phyloP scores from a whole-genome alignment of 2,797 vertebrate species.

The Coendou prehensilis region DNA sequence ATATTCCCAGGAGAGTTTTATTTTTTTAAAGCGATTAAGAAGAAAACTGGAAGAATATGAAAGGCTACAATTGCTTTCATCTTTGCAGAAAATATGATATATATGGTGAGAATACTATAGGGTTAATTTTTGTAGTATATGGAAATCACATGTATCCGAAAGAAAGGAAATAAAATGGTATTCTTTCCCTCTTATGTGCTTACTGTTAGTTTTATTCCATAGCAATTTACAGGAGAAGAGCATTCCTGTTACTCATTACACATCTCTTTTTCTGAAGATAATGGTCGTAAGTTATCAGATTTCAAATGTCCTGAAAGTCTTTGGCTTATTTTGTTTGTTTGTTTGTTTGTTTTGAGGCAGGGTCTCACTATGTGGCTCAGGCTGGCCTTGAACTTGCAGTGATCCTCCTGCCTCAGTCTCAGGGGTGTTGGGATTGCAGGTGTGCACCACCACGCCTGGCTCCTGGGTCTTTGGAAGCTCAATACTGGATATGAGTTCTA shows the following conservation, averaged over 20 bases:
- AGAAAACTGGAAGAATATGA: constrained; percentile 13
- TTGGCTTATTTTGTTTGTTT: background rate
- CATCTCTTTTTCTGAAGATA: background rate
- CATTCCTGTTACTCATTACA: background rate
- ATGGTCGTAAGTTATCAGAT: background rate
- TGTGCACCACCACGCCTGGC: background rate
- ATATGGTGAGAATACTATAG: background rate
- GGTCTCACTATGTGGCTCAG: background rate
- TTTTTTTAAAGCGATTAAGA: background rate
- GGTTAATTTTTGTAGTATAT: background rate
- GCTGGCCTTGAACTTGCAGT: background rate
- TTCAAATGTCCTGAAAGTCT: background rate
- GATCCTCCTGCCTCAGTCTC: background rate
- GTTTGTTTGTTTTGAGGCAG: background rate
- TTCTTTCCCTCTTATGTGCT: background rate
- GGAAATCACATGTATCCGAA: constrained; percentile 4
- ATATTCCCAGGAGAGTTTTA: constrained; percentile 18
- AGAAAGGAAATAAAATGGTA: background rate
- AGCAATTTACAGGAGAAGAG: background rate
- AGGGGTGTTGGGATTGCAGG: background rate
- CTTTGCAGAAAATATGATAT: background rate
- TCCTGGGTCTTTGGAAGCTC: background rate
- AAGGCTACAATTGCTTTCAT: background rate
- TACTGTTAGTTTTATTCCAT: constrained; percentile 37
- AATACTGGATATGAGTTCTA: background rate